Percentiles rank a stretch among this genome's conserved stretches.
phyloP scores from a whole-genome alignment of 2,113 vertebrate genomes.

The Leucopsar rothschildi region DNA sequence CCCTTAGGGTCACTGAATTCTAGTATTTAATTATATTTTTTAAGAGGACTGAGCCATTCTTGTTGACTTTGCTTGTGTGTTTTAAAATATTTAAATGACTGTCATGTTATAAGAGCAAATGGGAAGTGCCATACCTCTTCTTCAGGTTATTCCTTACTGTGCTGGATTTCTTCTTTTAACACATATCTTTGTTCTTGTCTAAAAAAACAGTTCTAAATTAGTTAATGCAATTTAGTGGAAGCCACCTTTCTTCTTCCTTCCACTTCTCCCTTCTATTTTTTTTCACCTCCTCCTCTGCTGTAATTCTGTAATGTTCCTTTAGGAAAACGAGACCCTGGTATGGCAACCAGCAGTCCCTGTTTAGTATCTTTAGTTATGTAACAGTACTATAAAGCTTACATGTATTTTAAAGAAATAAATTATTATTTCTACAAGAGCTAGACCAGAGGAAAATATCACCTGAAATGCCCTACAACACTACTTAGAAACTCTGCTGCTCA shows the following conservation, averaged over 20 bases:
- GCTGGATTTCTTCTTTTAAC: neutral
- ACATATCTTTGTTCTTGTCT: neutral
- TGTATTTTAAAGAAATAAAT: neutral
- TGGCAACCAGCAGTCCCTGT: neutral
- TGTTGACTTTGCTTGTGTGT: neutral
- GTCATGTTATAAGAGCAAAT: neutral
- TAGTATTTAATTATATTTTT: neutral
- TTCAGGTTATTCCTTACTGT: neutral
- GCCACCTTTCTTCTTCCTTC: neutral
- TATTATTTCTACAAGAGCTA: neutral
- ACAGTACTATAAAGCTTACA: neutral
- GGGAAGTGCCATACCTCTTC: neutral
- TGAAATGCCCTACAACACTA: neutral
- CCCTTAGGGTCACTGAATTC: neutral
- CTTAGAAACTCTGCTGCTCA: neutral
- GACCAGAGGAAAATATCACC: neutral
- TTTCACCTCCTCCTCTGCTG: neutral
- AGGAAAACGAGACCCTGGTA: accelerated
- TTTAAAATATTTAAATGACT: neutral
- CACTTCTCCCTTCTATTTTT: neutral
- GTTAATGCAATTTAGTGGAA: neutral
- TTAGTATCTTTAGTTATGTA: neutral
- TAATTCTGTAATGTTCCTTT: neutral
- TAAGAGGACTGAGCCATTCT: neutral
- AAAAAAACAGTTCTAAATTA: neutral